A percentile compares a stretch with the other conserved stretches of the same genome.
Evolutionary conservation across 2,113 vertebrate genomes (phyloP).

Genomic region (Siniperca knerii): DNA sequence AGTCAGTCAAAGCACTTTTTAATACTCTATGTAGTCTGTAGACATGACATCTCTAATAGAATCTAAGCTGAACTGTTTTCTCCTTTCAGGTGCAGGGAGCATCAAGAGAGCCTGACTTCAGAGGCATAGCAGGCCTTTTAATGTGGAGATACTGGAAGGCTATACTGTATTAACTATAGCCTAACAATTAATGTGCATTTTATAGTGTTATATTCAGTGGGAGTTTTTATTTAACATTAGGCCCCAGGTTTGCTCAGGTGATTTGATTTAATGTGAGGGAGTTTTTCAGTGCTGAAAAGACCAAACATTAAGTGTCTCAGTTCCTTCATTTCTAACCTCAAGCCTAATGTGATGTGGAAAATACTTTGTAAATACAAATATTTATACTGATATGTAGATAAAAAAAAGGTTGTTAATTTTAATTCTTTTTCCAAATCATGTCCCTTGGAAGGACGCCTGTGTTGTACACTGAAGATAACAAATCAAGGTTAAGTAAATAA

Average conservation of each 20-base stretch:
- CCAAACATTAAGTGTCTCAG: background rate
- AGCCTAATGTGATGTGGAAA: background rate
- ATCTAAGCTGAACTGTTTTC: background rate
- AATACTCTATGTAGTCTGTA: background rate
- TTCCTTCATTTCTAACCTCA: too few relatives aligned
- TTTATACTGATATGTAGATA: conserved; percentile 24
- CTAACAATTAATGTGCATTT: conserved; percentile 23
- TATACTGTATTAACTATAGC: background rate
- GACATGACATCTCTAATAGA: background rate
- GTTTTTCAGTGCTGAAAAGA: background rate
- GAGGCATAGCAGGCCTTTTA: conserved; percentile 42
- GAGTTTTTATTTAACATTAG: background rate
- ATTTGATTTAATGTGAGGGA: background rate
- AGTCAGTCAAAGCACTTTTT: background rate
- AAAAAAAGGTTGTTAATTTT: background rate
- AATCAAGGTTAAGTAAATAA: conserved; percentile 47
- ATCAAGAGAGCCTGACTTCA: conserved; percentile 59
- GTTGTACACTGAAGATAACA: conserved; percentile 8
- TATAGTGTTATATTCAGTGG: background rate
- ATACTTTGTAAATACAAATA: conserved; percentile 37
- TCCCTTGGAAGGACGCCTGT: background rate
- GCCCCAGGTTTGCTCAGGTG: background rate
- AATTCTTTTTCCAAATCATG: background rate
- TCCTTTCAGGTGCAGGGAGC: conserved; percentile 58
- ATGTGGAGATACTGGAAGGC: background rate